Evolutionary conservation across 2,888 invertebrate species (phyloP), one percentile per base, ranked within the genome.

Genomic region (Gortyna flavago): DNA sequence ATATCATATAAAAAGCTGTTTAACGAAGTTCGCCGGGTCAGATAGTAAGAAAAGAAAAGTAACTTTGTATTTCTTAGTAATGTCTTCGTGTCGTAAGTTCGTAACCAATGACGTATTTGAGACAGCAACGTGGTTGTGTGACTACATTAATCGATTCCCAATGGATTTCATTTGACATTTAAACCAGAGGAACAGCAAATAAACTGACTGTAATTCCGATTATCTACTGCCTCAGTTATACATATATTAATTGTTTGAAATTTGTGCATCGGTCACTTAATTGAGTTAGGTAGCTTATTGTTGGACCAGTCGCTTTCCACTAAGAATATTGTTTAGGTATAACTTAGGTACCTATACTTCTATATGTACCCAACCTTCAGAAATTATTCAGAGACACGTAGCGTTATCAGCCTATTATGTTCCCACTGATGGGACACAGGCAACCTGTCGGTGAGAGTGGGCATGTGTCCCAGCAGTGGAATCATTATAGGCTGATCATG

Each of bases 121-220:
- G 25, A 59, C 25, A 70, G 57, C 29, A 32, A 5, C 18, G 8
- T 57, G 16, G 18, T 61, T 79, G 13, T 32, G 57, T 71, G 35
- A 67, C 29, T n/a, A 35, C 16, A 35, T 16, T 51, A 44, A 72
- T 77, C 67, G 73, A 44, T 44, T 74, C 35, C 3, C 16, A 61
- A 84, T 75, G 65, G 64, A 84, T 76, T 68, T 64, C 1, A 48
- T 84, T 72, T 76, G 80, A 21, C 44, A 83, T 84, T 78, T 82
- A 13, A 48, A 68, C 54, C 41, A 65, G 57, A 62, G 70, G 29
- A 51, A 44, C 13, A 35, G 41, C 54, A 64, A 62, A 16, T 64
- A 35, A 48, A 66, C 67, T n/a, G 13, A 29, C 16, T 51, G 18
- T 44, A 18, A 67, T 70, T 67, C 32, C 16, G 13, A 41, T 29